Conservation (phyloP, 2,797 vertebrate genomes). For the Tinamus major region DNA sequence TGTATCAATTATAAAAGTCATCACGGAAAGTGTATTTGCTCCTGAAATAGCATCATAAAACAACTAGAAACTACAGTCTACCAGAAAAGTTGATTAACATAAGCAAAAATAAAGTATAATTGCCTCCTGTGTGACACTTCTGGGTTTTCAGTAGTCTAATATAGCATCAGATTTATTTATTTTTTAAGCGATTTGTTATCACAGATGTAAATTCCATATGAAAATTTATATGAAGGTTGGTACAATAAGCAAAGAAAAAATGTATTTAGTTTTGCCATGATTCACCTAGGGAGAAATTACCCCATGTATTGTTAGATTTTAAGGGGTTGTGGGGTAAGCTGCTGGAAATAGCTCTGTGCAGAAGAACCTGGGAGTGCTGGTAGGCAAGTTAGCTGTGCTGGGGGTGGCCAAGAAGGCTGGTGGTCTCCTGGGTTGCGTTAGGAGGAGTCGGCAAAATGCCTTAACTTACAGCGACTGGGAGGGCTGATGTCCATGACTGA, state of each 20-base stretch:
- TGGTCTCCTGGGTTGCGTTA: too few species aligned
- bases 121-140: not conserved
- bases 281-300: too few species aligned
- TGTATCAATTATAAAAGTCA: not conserved
- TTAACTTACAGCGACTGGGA: slow-evolving; percentile 93
- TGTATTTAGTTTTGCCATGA: rapidly evolving
- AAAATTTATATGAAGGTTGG: not conserved
- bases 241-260: not conserved
- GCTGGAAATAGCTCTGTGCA: too few species aligned
- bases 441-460: not conserved
- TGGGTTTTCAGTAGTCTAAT: not conserved
- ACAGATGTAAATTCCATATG: not conserved
- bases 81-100: not conserved
- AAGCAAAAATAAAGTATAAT: not conserved
- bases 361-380: too few species aligned
- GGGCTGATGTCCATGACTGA: slow-evolving; percentile 99
- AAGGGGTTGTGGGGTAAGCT: too few species aligned
- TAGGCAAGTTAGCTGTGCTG: too few species aligned
- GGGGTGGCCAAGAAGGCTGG: too few species aligned
- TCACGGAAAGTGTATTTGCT: not conserved
- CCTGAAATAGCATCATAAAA: not conserved
- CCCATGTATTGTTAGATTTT: too few species aligned
- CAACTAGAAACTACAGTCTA: not conserved
- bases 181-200: not conserved
- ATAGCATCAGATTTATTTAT: not conserved